Percentiles rank a stretch among this genome's conserved stretches.
These are phyloP conservation scores for Drosophila quinaria DNA, from an alignment of 2,888 invertebrate genomes.

Conservation along the genomic window DNA sequence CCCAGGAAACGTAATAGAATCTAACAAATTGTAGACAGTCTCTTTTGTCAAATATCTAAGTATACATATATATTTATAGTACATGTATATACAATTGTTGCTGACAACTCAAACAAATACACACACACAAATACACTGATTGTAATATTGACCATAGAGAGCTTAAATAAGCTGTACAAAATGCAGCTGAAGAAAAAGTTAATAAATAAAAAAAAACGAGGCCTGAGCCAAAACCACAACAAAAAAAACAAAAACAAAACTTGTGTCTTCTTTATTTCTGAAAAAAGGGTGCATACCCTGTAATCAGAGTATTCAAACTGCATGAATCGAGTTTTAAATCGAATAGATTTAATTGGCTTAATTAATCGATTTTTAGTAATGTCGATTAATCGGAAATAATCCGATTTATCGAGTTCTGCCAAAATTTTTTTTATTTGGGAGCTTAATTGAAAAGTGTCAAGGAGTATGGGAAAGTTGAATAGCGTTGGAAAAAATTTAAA, in stretches of 20 bases:
- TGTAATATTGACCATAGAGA: constrained; percentile 31
- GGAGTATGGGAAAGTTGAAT: no score
- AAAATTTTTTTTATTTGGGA: no score
- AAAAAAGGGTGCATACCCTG: neutral
- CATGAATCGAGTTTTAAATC: no score
- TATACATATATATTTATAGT: constrained; percentile 18
- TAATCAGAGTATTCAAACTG: neutral
- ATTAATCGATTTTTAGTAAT: no score
- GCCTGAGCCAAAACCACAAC: constrained; percentile 30
- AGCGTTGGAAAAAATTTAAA: no score
- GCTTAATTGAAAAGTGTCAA: no score
- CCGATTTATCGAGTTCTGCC: no score
- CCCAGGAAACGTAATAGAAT: constrained; percentile 20
- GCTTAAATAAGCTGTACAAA: constrained; percentile 41
- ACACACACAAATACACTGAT: constrained; percentile 12
- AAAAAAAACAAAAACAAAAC: constrained; percentile 1
- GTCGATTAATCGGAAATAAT: no score
- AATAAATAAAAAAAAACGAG: constrained; percentile 31
- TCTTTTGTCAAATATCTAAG: constrained; percentile 33
- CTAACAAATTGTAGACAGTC: constrained; percentile 45
- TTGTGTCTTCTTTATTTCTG: constrained; percentile 1
- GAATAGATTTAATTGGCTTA: no score
- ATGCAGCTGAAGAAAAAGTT: constrained; percentile 17
- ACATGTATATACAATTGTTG: constrained; percentile 29
- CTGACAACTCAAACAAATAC: constrained; percentile 17